Base-by-base conservation (phyloP, 1,140 invertebrate genomes). In the Ptiloglossa arizonensis region DNA sequence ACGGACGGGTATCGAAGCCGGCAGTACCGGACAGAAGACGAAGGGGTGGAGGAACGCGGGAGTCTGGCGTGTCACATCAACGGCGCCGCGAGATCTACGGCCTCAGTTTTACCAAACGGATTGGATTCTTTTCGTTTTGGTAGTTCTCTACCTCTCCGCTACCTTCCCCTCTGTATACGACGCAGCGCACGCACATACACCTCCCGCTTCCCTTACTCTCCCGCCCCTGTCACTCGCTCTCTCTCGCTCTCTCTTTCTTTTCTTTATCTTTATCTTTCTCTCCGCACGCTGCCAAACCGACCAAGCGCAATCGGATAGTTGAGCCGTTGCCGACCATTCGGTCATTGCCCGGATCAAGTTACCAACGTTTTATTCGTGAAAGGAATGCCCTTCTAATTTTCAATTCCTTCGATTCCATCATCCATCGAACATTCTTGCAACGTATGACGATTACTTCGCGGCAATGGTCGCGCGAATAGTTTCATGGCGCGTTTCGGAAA, bases 21-120 rank as follows among this genome's bases (percentile, higher is more conserved):
- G 83, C 78, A 86, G 86, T 67, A 79, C 62, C 67, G 57, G 60
- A 69, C 72, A 44, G 66, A 79, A 81, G 71, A 81, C 63, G 81
- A 79, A 72, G 74, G 72, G 79, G 76, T 79, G 62, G 77, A 80
- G 73, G 57, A 78, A 79, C 69, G 76, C 80, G 79, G 80, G 73
- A 80, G 74, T 63, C 76, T 32, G 67, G 76, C 85, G 87, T 87
- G 89, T 90, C 88, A 89, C 89, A 89, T 90, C 88, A 89, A 89
- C 89, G 87, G 82, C 85, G 88, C 89, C 89, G 89, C 88, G 87
- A 90, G 87, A 90, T 90, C 87, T 89, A 90, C 89, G 86, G 81
- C 85, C 86, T 86, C 70, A 48, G 82, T 78, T 86, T 87, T 80
- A 75, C 85, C 69, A 68, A 81, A 68, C 68, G 77, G 60, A 64